These are phyloP conservation scores for Thecocarcelia acutangulata DNA, from an alignment of 2,888 invertebrate genomes.

Conservation along the genomic window DNA sequence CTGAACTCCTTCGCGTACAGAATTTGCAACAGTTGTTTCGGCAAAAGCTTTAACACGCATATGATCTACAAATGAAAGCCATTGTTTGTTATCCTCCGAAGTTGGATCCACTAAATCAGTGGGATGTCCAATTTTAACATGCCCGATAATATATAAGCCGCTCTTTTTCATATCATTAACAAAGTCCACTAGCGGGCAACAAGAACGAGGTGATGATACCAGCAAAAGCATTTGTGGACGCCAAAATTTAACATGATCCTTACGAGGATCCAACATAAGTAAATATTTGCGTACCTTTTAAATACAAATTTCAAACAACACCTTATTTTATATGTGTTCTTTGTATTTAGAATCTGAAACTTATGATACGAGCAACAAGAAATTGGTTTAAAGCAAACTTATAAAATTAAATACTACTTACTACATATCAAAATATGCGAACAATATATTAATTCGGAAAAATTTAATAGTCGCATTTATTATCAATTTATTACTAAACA, in stretches of 20 bases:
- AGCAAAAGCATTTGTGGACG: conserved; percentile 97
- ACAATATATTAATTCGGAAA: too few species aligned
- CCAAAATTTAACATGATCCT: conserved; percentile 99
- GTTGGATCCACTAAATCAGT: conserved; percentile 85
- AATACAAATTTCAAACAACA: background rate
- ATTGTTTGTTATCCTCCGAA: conserved; percentile 90
- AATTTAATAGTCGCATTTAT: too few species aligned
- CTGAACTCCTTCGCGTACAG: conserved; percentile 94
- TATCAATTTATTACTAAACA: too few species aligned
- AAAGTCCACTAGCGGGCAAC: conserved; percentile 96
- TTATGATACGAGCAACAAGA: too few species aligned
- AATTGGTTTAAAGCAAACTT: too few species aligned
- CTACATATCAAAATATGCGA: too few species aligned
- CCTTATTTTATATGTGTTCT: too few species aligned
- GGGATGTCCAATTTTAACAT: conserved; percentile 87
- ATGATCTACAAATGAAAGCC: conserved; percentile 97
- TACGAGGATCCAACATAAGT: conserved; percentile 95
- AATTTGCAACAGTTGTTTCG: conserved; percentile 93
- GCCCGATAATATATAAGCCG: conserved; percentile 93
- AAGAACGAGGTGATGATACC: conserved; percentile 94
- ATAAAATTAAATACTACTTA: too few species aligned
- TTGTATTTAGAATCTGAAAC: too few species aligned
- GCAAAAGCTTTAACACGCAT: conserved; percentile 98
- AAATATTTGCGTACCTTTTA: conserved; percentile 93
- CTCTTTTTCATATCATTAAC: conserved; percentile 99